Base-by-base conservation (phyloP, 2,113 vertebrate genomes). In the Scophthalmus maximus region DNA sequence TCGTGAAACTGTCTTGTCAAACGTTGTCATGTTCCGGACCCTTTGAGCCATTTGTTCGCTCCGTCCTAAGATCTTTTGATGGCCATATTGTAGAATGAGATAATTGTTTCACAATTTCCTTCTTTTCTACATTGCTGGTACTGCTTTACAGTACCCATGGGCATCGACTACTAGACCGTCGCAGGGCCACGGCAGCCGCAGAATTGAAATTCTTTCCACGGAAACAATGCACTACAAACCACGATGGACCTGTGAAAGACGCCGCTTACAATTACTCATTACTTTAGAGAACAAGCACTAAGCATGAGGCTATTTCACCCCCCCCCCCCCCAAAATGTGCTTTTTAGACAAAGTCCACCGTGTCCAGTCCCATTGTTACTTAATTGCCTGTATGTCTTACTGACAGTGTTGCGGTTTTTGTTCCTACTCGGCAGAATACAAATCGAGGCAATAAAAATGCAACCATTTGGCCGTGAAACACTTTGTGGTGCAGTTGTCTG, bases 361-460 rank as follows among this genome's bases (percentile, higher is more conserved):
- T 17, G 5, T 64, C 27, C 29, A 3, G 20, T 23, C 40, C 42
- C 6, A 23, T 9, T 6, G 25, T 23, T 3, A 2, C n/a, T 63
- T 34, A 64, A 64, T 61, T 46, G 59, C 59, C 26, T 46, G 40
- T 46, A 34, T 34, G 14, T 64, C 29, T 50, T 23, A 1, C 11
- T 46, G 58, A 49, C 26, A 32, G 26, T 32, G 12, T 32, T 34
- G 60, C 25, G 42, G 11, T 17, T 30, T 11, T 62, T 5, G 27
- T 61, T 9, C 42, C 8, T 9, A 15, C 44, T 25, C 34, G 4
- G 46, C 20, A 18, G 44, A 25, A 29, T 12, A 61, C 26, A 53
- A 27, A 66, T 40, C 3, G 7, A 0, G 2, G 50, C 7, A 29
- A 42, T 42, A 53, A 67, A 67, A 40, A 14, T 56, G 34, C 32